phyloP scores from a whole-genome alignment of 2,888 invertebrate species.

The Criorhina ranunculi region DNA sequence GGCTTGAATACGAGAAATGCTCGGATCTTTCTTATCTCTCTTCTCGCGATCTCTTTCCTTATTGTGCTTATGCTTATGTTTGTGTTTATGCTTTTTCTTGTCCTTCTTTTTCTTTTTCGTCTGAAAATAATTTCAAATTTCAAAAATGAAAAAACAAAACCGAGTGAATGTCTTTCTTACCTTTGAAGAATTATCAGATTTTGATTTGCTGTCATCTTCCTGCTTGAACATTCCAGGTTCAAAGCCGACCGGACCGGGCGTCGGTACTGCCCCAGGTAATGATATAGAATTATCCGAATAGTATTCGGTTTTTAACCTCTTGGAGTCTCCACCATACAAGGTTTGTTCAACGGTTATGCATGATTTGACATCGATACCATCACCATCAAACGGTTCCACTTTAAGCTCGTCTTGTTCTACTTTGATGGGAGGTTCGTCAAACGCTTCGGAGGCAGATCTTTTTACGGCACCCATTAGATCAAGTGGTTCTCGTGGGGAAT shows the following conservation, averaged over 20 bases:
- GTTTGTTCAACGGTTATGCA: slow-evolving; percentile 70
- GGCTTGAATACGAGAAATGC: slow-evolving; percentile 81
- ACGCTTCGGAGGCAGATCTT: slow-evolving; percentile 82
- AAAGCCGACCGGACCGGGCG: slow-evolving; percentile 90
- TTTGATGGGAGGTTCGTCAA: slow-evolving; percentile 84
- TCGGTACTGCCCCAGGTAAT: slow-evolving; percentile 89
- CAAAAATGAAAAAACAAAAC: slow-evolving; percentile 25
- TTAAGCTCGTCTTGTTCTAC: slow-evolving; percentile 82
- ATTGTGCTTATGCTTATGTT: slow-evolving; percentile 95
- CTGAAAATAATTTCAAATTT: slow-evolving; percentile 85
- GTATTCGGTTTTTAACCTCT: slow-evolving; percentile 85
- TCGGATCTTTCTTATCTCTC: slow-evolving; percentile 84
- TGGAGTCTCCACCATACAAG: slow-evolving; percentile 78
- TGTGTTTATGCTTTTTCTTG: slow-evolving; percentile 94
- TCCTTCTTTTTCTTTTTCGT: slow-evolving; percentile 92
- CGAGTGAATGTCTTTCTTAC: slow-evolving; percentile 79
- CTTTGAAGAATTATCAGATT: slow-evolving; percentile 86
- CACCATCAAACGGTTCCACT: slow-evolving; percentile 79
- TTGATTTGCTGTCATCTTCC: slow-evolving; percentile 86
- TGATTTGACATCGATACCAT: slow-evolving; percentile 78
- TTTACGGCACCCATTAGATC: slow-evolving; percentile 78
- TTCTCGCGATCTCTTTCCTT: slow-evolving; percentile 86
- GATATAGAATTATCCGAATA: slow-evolving; percentile 93
- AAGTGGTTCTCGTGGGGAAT: slow-evolving; percentile 34
- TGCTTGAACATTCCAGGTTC: slow-evolving; percentile 93